Conservation (phyloP, 2,888 invertebrate genomes). For the Pasiphila rectangulata region DNA sequence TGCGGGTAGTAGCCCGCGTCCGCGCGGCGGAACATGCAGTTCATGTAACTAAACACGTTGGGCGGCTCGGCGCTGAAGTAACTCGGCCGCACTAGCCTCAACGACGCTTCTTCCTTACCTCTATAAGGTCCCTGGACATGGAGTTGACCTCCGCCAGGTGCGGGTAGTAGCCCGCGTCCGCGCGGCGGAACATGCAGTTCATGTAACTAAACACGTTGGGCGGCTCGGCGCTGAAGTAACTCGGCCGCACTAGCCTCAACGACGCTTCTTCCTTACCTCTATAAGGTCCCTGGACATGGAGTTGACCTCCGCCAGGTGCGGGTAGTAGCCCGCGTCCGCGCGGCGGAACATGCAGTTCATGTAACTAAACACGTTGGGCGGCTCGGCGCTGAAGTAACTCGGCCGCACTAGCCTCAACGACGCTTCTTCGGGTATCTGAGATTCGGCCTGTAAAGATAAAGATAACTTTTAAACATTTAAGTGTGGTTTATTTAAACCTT, state of each 20-base stretch:
- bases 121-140: conserved; percentile 86
- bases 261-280: conserved; percentile 84
- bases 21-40: no score
- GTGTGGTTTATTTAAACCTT: no score
- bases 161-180: conserved; percentile 83
- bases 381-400: conserved; percentile 80
- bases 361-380: conserved; percentile 87
- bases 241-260: conserved; percentile 81
- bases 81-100: no score
- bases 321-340: conserved; percentile 81
- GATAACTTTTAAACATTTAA: no score
- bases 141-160: conserved; percentile 87
- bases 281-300: conserved; percentile 86
- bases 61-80: no score
- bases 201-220: conserved; percentile 88
- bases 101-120: no score
- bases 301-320: conserved; percentile 88
- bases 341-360: conserved; percentile 84
- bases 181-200: conserved; percentile 81
- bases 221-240: conserved; percentile 82
- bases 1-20: conserved; percentile 89
- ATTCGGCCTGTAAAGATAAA: conserved; percentile 40
- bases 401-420: conserved; percentile 82
- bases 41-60: no score
- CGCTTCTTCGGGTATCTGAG: conserved; percentile 80